A percentile compares a stretch with the other conserved stretches of the same genome.
These are phyloP conservation scores for Ondatra zibethicus DNA, from an alignment of 2,113 vertebrate species.

Conservation along the genomic window DNA sequence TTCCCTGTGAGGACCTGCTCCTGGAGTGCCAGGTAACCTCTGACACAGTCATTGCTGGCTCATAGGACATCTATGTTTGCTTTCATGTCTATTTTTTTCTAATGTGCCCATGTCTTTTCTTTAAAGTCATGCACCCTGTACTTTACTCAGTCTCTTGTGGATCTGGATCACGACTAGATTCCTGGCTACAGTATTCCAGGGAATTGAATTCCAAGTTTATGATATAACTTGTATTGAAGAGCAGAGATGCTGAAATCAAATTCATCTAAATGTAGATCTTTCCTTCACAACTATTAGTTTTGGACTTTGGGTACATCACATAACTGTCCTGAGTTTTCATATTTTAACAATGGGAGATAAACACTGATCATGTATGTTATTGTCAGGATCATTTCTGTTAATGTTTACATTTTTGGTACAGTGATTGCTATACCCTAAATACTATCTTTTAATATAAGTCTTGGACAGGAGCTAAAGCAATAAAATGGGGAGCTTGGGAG, in stretches of 20 bases:
- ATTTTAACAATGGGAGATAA: not conserved
- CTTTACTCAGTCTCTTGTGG: not conserved
- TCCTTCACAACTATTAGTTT: not conserved
- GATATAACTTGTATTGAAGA: accelerated
- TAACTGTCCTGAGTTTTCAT: not conserved
- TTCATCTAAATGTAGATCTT: not conserved
- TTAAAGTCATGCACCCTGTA: not conserved
- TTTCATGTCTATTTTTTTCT: not conserved
- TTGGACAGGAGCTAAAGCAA: not conserved
- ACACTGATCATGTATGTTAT: not conserved
- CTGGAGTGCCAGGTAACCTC: not conserved
- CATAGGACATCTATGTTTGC: not conserved
- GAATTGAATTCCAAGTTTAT: not conserved
- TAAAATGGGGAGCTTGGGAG: not conserved
- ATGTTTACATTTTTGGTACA: not conserved
- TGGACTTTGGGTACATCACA: not conserved
- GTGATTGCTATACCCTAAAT: not conserved
- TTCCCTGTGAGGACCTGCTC: not conserved
- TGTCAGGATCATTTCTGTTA: not conserved
- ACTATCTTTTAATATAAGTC: not conserved
- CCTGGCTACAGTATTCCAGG: not conserved
- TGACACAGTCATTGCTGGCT: not conserved
- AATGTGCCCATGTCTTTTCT: not conserved
- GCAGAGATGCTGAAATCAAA: not conserved
- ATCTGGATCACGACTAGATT: not conserved